Evolutionary conservation across 1,140 invertebrate genomes (phyloP), one percentile per base, ranked within the genome.

Genomic region (Ridgeia piscesae): DNA sequence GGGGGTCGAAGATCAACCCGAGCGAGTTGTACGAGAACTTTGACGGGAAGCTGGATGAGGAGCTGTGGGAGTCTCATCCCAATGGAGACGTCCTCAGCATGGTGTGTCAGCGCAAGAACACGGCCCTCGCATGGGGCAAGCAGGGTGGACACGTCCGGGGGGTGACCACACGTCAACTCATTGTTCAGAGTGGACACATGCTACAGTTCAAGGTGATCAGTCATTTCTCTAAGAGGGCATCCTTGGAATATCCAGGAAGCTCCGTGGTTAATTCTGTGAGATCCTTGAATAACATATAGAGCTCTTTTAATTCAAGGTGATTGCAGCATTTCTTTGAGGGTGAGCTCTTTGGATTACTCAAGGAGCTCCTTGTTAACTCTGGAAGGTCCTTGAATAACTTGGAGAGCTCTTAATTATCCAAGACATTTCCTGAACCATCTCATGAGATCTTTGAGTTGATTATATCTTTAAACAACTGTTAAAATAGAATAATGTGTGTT

Each of bases 1-100:
- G 96, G 34, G 96, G 96, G 0, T 94, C 94, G 9, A 96, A 96
- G 93, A 96, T 96, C 90, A 96, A 96, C 93, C 95, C 95, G n/a
- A 95, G 95, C 88, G 90, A 94, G 34, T 94, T 96, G 11, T 93
- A 95, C 89, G 95, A 96, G 48, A 93, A 94, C 21, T 96, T 96
- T 94, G 95, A 95, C 92, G 93, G 94, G 14, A 92, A 94, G 27
- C 92, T 93, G 17, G 33, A 93, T 89, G 93, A 93, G 89, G 91
- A 91, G 6, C 92, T 94, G n/a, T 96, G 95, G 95, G 94, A 96
- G 93, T 96, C 96, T 93, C 95, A 94, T 88, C 95, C 95, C 0
- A 94, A 95, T 91, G 95, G 96, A 31, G 89, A 94, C 35, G 93
- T 95, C 2, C 92, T 94, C 21, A 88, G 91, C 1, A 94, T 95